phyloP scores from a whole-genome alignment of 2,797 vertebrate genomes.

The Amblyopsis hoosieri region DNA sequence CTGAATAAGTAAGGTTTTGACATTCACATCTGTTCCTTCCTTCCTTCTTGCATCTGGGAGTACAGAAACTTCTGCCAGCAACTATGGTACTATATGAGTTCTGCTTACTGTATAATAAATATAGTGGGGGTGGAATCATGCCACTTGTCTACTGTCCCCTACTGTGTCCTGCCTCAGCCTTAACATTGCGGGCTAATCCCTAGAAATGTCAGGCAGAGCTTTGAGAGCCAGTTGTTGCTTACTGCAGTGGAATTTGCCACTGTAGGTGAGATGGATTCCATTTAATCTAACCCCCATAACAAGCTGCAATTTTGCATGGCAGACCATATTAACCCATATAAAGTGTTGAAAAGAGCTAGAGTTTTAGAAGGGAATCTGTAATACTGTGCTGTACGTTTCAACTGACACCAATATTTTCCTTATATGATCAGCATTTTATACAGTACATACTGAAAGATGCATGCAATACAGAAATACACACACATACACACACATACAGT shows the following conservation, averaged over 20 bases:
- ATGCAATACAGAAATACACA: too few relatives aligned
- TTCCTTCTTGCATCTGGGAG: constrained; percentile 10
- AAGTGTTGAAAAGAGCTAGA: constrained; percentile 29
- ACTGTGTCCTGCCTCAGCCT: constrained; percentile 52
- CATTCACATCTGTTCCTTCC: constrained; percentile 40
- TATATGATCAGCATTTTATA: too few relatives aligned
- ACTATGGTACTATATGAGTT: not conserved
- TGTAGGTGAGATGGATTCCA: constrained; percentile 69
- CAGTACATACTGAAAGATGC: too few relatives aligned
- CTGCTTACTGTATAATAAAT: constrained; percentile 20
- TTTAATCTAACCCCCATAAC: constrained; percentile 72
- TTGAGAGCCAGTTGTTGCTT: constrained; percentile 71
- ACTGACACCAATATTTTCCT: too few relatives aligned
- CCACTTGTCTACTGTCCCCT: constrained; percentile 48
- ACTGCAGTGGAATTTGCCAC: constrained; percentile 72
- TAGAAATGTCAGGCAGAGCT: constrained; percentile 67
- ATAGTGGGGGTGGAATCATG: not conserved
- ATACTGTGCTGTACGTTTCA: too few relatives aligned
- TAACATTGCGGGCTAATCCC: constrained; percentile 66
- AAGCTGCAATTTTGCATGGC: constrained; percentile 68
- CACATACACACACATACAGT: not conserved
- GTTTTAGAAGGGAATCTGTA: too few relatives aligned
- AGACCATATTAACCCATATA: constrained; percentile 61
- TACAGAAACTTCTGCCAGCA: not conserved
- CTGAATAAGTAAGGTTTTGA: constrained; percentile 32